A percentile compares a stretch with the other conserved stretches of the same genome.
These are phyloP conservation scores for Crotophaga sulcirostris DNA, from an alignment of 2,113 vertebrate genomes.

Conservation along the genomic window DNA sequence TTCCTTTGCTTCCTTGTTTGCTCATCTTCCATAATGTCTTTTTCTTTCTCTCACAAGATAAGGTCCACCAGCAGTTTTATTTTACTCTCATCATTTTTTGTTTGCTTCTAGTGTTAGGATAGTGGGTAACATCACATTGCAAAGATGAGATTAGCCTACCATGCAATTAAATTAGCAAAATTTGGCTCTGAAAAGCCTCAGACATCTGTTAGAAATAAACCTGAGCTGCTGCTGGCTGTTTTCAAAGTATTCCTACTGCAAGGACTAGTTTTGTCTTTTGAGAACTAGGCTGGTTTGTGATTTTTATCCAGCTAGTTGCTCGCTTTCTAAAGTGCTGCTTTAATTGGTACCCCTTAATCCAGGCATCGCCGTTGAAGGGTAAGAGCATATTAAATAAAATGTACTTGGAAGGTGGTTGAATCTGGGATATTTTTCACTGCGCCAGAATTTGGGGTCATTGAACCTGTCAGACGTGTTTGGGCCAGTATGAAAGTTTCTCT, in stretches of 20 bases:
- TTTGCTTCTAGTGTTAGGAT: not conserved
- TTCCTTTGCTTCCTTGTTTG: not conserved
- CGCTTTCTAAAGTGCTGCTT: not conserved
- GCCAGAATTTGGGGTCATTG: not conserved
- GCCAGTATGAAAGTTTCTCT: not conserved
- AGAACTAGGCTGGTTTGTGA: not conserved
- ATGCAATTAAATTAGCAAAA: not conserved
- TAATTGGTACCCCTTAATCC: not conserved
- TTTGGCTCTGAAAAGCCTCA: not conserved
- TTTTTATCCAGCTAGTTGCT: not conserved
- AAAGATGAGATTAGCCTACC: not conserved
- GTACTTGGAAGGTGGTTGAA: not conserved
- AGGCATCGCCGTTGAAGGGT: not conserved
- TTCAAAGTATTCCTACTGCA: not conserved
- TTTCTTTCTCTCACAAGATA: not conserved
- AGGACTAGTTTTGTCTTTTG: not conserved
- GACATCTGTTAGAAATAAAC: not conserved
- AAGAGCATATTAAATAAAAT: not conserved
- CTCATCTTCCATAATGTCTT: not conserved
- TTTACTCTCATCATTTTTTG: not conserved
- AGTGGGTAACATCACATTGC: not conserved
- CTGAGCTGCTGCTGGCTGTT: not conserved
- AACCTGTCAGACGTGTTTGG: slow-evolving; percentile 38
- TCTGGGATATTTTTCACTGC: not conserved
- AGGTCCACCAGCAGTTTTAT: not conserved